Base-by-base conservation (phyloP, 2,113 vertebrate genomes). In the Verasper variegatus region DNA sequence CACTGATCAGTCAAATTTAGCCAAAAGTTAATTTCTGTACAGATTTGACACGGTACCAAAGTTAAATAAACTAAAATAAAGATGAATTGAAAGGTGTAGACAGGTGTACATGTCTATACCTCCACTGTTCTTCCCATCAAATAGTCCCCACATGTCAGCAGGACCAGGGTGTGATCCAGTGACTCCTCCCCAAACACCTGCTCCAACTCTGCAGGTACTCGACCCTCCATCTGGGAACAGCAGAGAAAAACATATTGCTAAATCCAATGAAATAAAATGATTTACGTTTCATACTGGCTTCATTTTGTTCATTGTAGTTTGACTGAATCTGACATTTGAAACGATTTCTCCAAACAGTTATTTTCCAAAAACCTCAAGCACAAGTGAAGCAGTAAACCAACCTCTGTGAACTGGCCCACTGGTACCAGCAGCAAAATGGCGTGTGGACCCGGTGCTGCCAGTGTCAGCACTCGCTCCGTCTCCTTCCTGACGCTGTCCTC, bases 91-190 rank as follows among this genome's bases (percentile, higher is more conserved):
- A 45, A 45, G 2, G 42, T n/a, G n/a, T n/a, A 8, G 18, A 18
- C 13, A 49, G 11, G 4, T 71, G n/a, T 40, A n/a, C 13, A 59
- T 21, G 15, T 67, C 0, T 45, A 47, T 91, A 93, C 92, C 88
- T 91, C 85, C 2, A 18, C 73, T 20, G 68, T 62, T 60, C 15
- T 82, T 42, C 93, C 87, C 70, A 91, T 74, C 73, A 95, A 80
- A 74, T 95, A 95, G 85, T 95, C 94, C 7, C 94, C 94, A 66
- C 94, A 95, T 62, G 94, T 95, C 65, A 95, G 85, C 40, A 95
- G 75, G 31, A 95, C 88, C 56, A 95, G 17, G 2, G 93, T 91
- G 86, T 94, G 93, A 55, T 78, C 64, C 74, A 95, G 54, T 0
- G 76, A 91, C 8, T 81, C 84, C 15, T 45, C 23, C 24, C 94